phyloP scores from a whole-genome alignment of 2,113 vertebrate genomes.

The Antennarius striatus region DNA sequence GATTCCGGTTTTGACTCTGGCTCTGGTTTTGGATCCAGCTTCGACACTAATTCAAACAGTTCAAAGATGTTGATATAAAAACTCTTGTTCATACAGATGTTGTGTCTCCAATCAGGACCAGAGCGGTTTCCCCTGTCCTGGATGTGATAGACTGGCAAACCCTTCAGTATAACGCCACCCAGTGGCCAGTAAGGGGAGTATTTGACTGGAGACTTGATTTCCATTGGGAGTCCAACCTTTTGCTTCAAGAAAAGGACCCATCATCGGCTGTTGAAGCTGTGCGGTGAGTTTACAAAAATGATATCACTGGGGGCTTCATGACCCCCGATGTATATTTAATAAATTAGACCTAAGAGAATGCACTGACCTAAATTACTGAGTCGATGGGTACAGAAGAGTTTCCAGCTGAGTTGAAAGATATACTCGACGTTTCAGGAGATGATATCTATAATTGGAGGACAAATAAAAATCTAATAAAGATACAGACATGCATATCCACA shows the following conservation, averaged over 20 bases:
- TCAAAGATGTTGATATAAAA: not conserved
- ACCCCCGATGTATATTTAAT: too few species aligned
- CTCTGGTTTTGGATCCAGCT: too few species aligned
- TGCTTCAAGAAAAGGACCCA: conserved; percentile 73
- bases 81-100: conserved; percentile 10
- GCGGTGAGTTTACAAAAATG: conserved; percentile 73
- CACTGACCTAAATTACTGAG: not conserved
- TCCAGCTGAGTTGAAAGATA: not conserved
- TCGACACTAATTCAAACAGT: too few species aligned
- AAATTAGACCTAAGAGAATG: not conserved
- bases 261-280: conserved; percentile 81
- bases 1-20: too few species aligned
- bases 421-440: too few species aligned
- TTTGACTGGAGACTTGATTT: conserved; percentile 91
- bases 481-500: too few species aligned
- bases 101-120: conserved; percentile 75
- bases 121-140: conserved; percentile 86
- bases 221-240: conserved; percentile 82
- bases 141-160: conserved; percentile 88
- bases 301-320: too few species aligned
- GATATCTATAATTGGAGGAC: too few species aligned
- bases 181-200: conserved; percentile 80
- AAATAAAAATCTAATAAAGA: too few species aligned
- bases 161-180: conserved; percentile 83
- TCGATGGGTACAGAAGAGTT: not conserved